These are phyloP conservation scores for Oxyura jamaicensis DNA, from an alignment of 2,113 vertebrate species.

Conservation along the genomic window DNA sequence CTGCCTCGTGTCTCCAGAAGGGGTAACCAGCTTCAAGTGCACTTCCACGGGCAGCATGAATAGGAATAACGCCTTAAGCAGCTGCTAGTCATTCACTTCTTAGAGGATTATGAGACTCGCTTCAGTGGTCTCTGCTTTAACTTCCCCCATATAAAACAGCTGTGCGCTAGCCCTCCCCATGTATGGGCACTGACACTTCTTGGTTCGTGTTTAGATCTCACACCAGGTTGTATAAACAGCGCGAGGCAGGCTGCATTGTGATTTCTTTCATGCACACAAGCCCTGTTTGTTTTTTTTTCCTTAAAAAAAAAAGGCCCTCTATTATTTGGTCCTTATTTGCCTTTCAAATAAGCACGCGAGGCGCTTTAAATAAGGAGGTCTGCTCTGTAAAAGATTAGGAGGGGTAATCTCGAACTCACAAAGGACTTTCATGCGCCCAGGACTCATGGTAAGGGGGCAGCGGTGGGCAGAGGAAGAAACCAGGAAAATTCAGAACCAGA, in stretches of 20 bases:
- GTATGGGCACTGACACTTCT: conserved; percentile 60
- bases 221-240: conserved; percentile 55
- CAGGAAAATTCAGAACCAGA: background rate
- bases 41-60: conserved; percentile 32
- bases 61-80: conserved; percentile 44
- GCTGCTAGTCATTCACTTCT: conserved; percentile 51
- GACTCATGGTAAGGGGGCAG: rapidly evolving
- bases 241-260: conserved; percentile 29
- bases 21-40: conserved; percentile 40
- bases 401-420: conserved; percentile 7
- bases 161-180: conserved; percentile 20
- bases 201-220: conserved; percentile 7
- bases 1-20: conserved; percentile 31
- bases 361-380: background rate
- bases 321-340: conserved; percentile 47
- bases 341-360: conserved; percentile 34
- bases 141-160: conserved; percentile 42
- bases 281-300: background rate
- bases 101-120: conserved; percentile 10
- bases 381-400: conserved; percentile 20
- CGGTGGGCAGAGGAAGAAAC: background rate
- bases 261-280: conserved; percentile 20
- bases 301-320: background rate
- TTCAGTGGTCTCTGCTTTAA: conserved; percentile 58
- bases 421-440: conserved; percentile 5